Conservation (phyloP, 2,797 vertebrate species). For the Limnodromus scolopaceus region DNA sequence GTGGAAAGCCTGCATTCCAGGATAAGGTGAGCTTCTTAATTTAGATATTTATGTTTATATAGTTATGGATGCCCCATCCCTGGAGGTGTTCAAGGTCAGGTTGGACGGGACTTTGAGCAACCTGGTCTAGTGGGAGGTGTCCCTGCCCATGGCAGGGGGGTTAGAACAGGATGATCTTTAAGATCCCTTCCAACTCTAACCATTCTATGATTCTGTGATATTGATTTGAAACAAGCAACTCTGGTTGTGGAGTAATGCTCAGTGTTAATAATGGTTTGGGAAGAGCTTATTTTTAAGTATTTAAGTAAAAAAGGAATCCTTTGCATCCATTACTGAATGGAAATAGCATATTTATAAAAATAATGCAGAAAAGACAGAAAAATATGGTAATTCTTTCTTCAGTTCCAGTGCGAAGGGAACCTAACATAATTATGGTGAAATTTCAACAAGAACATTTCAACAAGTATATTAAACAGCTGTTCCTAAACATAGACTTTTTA, state of each 20-base stretch:
- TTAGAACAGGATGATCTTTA: neutral
- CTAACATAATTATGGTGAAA: neutral
- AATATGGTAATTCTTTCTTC: neutral
- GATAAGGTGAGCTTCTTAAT: neutral
- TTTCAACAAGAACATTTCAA: neutral
- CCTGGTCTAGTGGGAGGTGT: neutral
- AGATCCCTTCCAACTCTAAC: neutral
- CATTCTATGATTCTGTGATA: neutral
- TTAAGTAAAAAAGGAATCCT: neutral
- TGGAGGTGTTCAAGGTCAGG: neutral
- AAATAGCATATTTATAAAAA: neutral
- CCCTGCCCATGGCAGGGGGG: neutral
- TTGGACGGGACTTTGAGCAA: neutral
- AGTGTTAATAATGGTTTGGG: neutral
- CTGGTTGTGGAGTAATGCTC: neutral
- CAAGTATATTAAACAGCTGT: constrained; percentile 29
- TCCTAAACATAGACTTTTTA: constrained; percentile 20
- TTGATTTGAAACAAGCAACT: neutral
- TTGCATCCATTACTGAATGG: neutral
- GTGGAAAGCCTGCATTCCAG: neutral
- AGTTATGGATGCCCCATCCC: neutral
- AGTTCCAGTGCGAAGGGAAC: neutral
- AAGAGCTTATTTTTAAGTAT: neutral
- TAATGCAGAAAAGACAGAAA: constrained; percentile 13
- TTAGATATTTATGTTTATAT: neutral